Evolutionary conservation across 37 sponge, comb jelly and placozoan species (phyloP).

Genomic region (Theonella swinhoei): DNA sequence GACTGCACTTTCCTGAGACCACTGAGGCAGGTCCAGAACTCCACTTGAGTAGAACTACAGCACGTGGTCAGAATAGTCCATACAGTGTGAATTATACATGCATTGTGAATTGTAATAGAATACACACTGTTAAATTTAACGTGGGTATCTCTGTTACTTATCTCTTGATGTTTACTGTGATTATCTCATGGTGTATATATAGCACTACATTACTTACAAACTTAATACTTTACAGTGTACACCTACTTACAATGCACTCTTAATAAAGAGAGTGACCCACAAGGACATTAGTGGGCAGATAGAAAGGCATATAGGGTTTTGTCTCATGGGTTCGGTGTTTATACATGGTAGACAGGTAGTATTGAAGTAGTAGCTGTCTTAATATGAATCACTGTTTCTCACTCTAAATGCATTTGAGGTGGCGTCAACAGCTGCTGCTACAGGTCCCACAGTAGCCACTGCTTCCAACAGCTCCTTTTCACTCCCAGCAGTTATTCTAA

Average conservation of each 20-base stretch:
- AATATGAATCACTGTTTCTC: not conserved
- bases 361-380: too few relatives aligned
- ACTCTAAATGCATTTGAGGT: constrained; percentile 42
- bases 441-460: constrained; percentile 52
- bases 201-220: too few relatives aligned
- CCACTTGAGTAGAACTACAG: constrained; percentile 53
- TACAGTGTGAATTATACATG: not conserved
- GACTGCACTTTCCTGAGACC: constrained; percentile 33
- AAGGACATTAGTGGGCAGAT: too few relatives aligned
- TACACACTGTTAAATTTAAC: not conserved
- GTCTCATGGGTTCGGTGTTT: too few relatives aligned
- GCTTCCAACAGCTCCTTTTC: constrained; percentile 44
- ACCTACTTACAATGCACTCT: too few relatives aligned
- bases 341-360: too few relatives aligned
- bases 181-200: too few relatives aligned
- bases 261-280: too few relatives aligned
- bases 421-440: constrained; percentile 49
- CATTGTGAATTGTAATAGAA: not conserved
- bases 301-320: too few relatives aligned
- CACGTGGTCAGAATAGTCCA: too few relatives aligned
- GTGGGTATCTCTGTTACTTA: not conserved
- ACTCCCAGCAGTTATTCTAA: constrained; percentile 32
- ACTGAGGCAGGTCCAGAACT: constrained; percentile 14
- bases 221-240: too few relatives aligned
- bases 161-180: too few relatives aligned